A percentile compares a stretch with the other conserved stretches of the same genome.
Evolutionary conservation across 1,140 invertebrate genomes (phyloP).

Genomic region (Oreohelix idahoensis): DNA sequence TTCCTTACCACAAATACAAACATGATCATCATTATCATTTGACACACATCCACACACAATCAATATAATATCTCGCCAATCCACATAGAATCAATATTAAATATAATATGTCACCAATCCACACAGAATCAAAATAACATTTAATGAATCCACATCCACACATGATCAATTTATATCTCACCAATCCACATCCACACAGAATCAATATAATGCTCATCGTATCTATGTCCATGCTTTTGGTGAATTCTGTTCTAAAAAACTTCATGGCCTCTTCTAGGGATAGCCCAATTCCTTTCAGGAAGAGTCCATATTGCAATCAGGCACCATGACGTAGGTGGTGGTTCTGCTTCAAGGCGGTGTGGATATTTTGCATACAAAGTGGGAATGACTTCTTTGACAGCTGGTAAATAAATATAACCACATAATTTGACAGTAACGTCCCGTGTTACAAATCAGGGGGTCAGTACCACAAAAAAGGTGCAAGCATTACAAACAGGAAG

Average conservation of each 20-base stretch:
- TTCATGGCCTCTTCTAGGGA: conserved; percentile 84
- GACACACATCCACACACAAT: no score
- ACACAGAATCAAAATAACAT: no score
- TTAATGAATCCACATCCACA: no score
- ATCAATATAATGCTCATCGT: conserved; percentile 77
- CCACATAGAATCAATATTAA: no score
- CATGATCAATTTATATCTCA: no score
- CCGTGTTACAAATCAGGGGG: background rate
- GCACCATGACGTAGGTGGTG: conserved; percentile 94
- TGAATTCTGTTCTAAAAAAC: conserved; percentile 94
- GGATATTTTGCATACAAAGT: conserved; percentile 92
- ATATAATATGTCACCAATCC: no score
- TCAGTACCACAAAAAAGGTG: no score
- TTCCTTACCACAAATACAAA: no score
- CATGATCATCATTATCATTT: no score
- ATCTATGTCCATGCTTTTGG: conserved; percentile 86
- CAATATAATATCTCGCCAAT: no score
- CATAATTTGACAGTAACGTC: background rate
- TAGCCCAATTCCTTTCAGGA: conserved; percentile 94
- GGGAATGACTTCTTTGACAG: conserved; percentile 91
- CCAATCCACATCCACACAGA: no score
- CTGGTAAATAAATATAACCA: conserved; percentile 63
- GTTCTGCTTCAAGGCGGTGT: conserved; percentile 82
- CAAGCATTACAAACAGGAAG: no score
- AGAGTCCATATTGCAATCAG: conserved; percentile 94